Percentiles rank a stretch among this genome's conserved stretches.
Conservation (phyloP, 2,113 vertebrate genomes). For the Telmatochromis bifrenatus region DNA sequence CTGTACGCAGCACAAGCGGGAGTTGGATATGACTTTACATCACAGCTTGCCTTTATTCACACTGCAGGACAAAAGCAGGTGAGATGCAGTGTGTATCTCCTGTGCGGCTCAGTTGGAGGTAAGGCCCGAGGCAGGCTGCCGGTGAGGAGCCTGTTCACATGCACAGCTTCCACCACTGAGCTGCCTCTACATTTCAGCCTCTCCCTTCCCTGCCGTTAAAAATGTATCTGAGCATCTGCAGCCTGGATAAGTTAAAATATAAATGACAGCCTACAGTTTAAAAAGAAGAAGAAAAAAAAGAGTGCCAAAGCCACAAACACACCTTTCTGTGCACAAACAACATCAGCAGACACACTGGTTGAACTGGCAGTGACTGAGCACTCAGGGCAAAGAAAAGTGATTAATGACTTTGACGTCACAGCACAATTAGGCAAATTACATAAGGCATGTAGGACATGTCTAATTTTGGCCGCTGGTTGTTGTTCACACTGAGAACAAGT, state of each 20-base stretch:
- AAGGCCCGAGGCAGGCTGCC: slow-evolving; percentile 33
- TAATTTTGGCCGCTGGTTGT: slow-evolving; percentile 19
- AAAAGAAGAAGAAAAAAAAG: accelerated
- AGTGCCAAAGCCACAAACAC: not conserved
- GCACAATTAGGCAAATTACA: slow-evolving; percentile 21
- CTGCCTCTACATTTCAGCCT: not conserved
- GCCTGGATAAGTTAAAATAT: slow-evolving; percentile 25
- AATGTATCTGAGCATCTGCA: slow-evolving; percentile 18
- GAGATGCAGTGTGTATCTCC: slow-evolving; percentile 6
- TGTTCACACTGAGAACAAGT: not conserved
- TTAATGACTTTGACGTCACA: slow-evolving; percentile 26
- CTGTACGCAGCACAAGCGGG: not conserved
- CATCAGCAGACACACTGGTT: not conserved
- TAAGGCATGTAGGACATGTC: slow-evolving; percentile 31
- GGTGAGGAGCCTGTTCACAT: slow-evolving; percentile 18
- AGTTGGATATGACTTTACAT: slow-evolving; percentile 28
- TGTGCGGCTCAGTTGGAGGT: slow-evolving; percentile 22
- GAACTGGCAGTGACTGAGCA: not conserved
- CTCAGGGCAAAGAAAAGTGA: not conserved
- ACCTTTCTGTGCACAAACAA: not conserved
- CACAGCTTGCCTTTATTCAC: slow-evolving; percentile 15
- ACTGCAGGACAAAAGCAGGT: slow-evolving; percentile 31
- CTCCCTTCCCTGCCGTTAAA: slow-evolving; percentile 14
- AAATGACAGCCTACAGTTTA: not conserved
- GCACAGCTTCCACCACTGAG: not conserved